These are phyloP conservation scores for Microcebus jonahi DNA, from an alignment of 2,113 vertebrate genomes.

Conservation along the genomic window DNA sequence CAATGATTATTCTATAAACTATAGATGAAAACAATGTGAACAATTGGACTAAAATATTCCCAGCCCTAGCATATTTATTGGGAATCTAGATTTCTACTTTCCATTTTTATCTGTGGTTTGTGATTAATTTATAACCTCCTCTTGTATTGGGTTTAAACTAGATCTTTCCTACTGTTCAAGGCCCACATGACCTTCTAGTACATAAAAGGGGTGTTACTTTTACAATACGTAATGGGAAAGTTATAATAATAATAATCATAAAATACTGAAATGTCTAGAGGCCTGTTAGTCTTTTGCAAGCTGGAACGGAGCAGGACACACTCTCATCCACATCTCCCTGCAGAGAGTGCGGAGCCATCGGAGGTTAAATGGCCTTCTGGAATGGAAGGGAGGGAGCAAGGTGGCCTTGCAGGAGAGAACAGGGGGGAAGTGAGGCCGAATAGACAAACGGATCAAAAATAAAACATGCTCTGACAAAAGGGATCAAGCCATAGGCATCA, in stretches of 20 bases:
- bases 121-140: background rate
- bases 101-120: background rate
- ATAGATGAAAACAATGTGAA: background rate
- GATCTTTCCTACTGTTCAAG: background rate
- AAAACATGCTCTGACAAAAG: background rate
- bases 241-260: background rate
- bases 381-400: background rate
- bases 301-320: background rate
- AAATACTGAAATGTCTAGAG: background rate
- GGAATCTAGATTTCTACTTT: background rate
- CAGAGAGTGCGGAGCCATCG: background rate
- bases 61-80: background rate
- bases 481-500: background rate
- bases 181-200: background rate
- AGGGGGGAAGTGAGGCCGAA: background rate
- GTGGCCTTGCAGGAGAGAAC: background rate
- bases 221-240: background rate
- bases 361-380: background rate
- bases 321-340: background rate
- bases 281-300: background rate
- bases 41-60: background rate
- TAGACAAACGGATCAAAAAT: background rate
- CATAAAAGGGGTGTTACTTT: background rate
- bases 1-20: background rate
- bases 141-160: background rate